A percentile compares a stretch with the other conserved stretches of the same genome.
These are phyloP conservation scores for Eueremaeus valkanovi DNA, from an alignment of 2,888 invertebrate species.

Conservation along the genomic window DNA sequence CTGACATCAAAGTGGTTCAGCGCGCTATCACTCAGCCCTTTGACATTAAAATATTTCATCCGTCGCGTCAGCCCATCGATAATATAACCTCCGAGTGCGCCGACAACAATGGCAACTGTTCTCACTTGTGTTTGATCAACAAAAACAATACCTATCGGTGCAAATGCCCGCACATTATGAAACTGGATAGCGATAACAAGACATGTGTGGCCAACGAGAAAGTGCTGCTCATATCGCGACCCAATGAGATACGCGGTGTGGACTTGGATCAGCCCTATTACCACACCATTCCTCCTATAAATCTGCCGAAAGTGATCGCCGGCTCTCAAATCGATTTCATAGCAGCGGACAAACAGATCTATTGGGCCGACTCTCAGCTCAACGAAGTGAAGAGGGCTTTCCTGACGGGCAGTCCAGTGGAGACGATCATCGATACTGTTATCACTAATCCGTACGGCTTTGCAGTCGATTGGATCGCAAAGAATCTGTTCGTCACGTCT, in stretches of 20 bases:
- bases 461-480: conserved; percentile 76
- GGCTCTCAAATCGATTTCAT: conserved; percentile 69
- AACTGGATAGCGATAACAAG: conserved; percentile 62
- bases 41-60: conserved; percentile 78
- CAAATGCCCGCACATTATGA: conserved; percentile 83
- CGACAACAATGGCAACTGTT: conserved; percentile 67
- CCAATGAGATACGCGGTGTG: conserved; percentile 75
- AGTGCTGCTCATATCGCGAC: conserved; percentile 70
- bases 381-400: conserved; percentile 68
- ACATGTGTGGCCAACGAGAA: conserved; percentile 74
- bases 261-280: conserved; percentile 70
- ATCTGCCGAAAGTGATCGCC: conserved; percentile 64
- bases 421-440: conserved; percentile 68
- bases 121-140: conserved; percentile 73
- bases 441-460: conserved; percentile 64
- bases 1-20: conserved; percentile 71
- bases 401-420: conserved; percentile 64
- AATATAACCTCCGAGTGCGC: conserved; percentile 57
- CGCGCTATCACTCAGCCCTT: conserved; percentile 81
- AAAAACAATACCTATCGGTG: conserved; percentile 64
- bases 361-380: conserved; percentile 71
- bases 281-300: conserved; percentile 76
- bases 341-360: conserved; percentile 63
- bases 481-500: conserved; percentile 68
- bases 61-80: conserved; percentile 65